A percentile compares a stretch with the other conserved stretches of the same genome.
Conservation (phyloP, 1,140 invertebrate genomes). For the Rhopalosiphum padi region DNA sequence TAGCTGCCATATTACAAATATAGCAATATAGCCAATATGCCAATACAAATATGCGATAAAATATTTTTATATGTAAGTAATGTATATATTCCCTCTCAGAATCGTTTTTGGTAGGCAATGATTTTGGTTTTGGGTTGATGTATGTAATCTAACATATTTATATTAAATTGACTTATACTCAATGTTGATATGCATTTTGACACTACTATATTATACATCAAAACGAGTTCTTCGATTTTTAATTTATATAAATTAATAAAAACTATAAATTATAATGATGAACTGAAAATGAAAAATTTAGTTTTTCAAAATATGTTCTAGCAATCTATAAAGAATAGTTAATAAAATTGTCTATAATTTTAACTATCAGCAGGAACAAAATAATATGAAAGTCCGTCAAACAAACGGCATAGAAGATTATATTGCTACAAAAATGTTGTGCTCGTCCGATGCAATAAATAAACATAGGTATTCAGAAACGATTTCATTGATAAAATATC, state of each 20-base stretch:
- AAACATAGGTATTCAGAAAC: neutral
- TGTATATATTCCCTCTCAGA: no score
- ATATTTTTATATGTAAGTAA: no score
- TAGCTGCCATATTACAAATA: no score
- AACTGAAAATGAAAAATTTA: neutral
- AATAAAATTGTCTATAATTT: neutral
- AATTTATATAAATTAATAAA: neutral
- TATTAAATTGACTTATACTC: no score
- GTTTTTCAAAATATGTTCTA: neutral
- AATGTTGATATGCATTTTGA: no score
- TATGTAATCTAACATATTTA: no score
- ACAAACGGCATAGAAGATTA: neutral
- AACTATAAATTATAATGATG: neutral
- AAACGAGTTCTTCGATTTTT: no score
- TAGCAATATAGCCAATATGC: no score
- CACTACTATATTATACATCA: no score
- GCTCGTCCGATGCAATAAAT: neutral
- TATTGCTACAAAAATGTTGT: neutral
- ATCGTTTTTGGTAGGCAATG: no score
- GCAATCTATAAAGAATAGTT: neutral
- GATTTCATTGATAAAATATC: slow-evolving; percentile 2
- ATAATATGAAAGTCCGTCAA: neutral
- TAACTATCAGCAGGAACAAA: neutral
- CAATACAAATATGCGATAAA: no score
- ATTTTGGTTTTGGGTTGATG: no score